Evolutionary conservation across 2,113 vertebrate genomes (phyloP), one percentile per base, ranked within the genome.

Genomic region (Holacanthus passer): DNA sequence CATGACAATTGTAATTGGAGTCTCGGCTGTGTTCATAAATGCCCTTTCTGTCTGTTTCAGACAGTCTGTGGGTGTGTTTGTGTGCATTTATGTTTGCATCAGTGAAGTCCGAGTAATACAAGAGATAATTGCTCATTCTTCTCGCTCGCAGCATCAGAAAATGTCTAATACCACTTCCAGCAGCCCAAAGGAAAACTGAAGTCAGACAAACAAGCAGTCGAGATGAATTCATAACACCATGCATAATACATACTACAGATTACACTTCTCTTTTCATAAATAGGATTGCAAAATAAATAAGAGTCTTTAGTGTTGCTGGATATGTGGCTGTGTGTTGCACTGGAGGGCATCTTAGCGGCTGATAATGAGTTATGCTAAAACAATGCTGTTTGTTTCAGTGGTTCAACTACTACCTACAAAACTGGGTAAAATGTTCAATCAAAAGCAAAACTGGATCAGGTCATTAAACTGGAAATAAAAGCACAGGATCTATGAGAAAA

Each of bases 161-260:
- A 64, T 71, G 35, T 75, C 37, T 72, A 67, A 76, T 56, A 39
- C n/a, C 59, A 55, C 52, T n/a, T 39, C 39, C 24, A 82, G 59
- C 59, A 41, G 55, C 52, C 50, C 17, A 43, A n/a, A 78, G 50
- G 35, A 24, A 70, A 73, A 35, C 22, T 29, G n/a, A 20, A 60
- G 48, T 68, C 50, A 52, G 64, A 73, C 74, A 75, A 41, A 60
- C 74, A 73, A 45, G 80, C 60, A 7, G 43, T 45, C 45, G 32
- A 72, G 69, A 73, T 52, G 20, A 77, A 81, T 65, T 68, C 69
- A 47, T 35, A 74, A 70, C 39, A 75, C 65, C 35, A 67, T 72
- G 81, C 43, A 81, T 64, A 79, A 89, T 75, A 19, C 59, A 79
- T 68, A 8, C 32, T 73, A 35, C 52, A 78, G 70, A 88, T 86